Evolutionary conservation across 2,113 vertebrate species (phyloP), one percentile per base, ranked within the genome.

Genomic region (Trogon surrucura): DNA sequence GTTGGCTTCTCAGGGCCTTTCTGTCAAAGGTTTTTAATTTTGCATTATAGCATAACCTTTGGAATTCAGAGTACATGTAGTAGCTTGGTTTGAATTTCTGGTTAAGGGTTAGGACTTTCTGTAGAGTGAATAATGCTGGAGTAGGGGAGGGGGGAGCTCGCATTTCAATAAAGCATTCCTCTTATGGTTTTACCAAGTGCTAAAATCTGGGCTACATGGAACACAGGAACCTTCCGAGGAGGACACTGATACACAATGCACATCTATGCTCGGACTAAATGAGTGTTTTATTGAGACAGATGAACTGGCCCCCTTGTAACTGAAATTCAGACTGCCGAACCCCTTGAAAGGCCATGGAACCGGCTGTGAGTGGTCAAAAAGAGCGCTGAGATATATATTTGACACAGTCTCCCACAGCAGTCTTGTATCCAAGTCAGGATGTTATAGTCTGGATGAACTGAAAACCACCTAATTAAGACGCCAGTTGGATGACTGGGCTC

Each of bases 91-190:
- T 93, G 36, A 62, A 57, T 88, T 91, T 60, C 61, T 82, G 32
- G n/a, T 62, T 48, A 88, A 91, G 53, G 32, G 38, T 47, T 71
- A 48, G 9, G 12, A 22, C 34, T 74, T 69, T 67, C 53, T 73
- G 48, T 41, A 48, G 54, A 54, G 36, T 25, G 18, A 9, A 30
- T 25, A 65, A 70, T 9, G 17, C 9, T 60, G 67, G 29, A 57
- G 48, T 16, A 0, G 4, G 0, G 4, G 19, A 9, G 38, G 44
- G 47, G 14, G 3, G 5, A 36, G 19, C 9, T 66, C 2, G 1
- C 10, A 44, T 73, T 85, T 81, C 60, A 53, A 1, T 36, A 64
- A 0, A 2, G 48, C 58, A 27, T 77, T 64, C 60, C 27, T 44
- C 30, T 57, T 27, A 17, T 1, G 23, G 26, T 62, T 91, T 51